phyloP scores from a whole-genome alignment of 1,140 invertebrate species.

The Pogonomyrmex barbatus region DNA sequence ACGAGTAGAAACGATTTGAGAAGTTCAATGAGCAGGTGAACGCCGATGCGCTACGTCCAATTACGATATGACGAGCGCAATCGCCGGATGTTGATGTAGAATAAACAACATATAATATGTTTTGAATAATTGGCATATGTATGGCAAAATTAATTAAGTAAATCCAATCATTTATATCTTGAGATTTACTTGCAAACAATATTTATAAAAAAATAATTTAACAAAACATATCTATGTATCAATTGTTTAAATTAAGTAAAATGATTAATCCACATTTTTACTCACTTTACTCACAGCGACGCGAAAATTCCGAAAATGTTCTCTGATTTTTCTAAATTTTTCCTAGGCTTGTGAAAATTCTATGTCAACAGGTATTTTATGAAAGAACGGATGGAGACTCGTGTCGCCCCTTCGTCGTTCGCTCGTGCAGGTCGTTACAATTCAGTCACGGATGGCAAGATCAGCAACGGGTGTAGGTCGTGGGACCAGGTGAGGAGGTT shows the following conservation, averaged over 20 bases:
- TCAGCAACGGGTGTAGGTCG: slow-evolving; percentile 53
- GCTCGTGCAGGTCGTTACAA: slow-evolving; percentile 34
- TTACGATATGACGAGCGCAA: slow-evolving; percentile 24
- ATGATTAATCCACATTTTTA: neutral
- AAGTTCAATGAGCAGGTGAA: slow-evolving; percentile 48
- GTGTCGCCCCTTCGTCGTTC: slow-evolving; percentile 1
- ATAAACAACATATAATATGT: slow-evolving; percentile 30
- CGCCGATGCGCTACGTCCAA: slow-evolving; percentile 4
- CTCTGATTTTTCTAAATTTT: no score
- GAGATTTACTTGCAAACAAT: neutral
- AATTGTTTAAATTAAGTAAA: neutral
- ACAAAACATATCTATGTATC: neutral
- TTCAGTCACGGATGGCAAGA: slow-evolving; percentile 55
- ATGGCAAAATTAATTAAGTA: neutral
- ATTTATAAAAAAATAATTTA: neutral
- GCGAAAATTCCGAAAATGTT: neutral
- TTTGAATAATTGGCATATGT: slow-evolving; percentile 17
- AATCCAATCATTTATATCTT: neutral
- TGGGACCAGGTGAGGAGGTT: slow-evolving; percentile 54
- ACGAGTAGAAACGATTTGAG: slow-evolving; percentile 65
- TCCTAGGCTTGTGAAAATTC: neutral
- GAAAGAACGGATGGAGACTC: neutral
- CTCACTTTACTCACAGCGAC: neutral
- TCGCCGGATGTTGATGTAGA: slow-evolving; percentile 20
- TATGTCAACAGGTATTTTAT: no score